Base-by-base conservation (phyloP, 2,113 vertebrate genomes). In the Camelus dromedarius region DNA sequence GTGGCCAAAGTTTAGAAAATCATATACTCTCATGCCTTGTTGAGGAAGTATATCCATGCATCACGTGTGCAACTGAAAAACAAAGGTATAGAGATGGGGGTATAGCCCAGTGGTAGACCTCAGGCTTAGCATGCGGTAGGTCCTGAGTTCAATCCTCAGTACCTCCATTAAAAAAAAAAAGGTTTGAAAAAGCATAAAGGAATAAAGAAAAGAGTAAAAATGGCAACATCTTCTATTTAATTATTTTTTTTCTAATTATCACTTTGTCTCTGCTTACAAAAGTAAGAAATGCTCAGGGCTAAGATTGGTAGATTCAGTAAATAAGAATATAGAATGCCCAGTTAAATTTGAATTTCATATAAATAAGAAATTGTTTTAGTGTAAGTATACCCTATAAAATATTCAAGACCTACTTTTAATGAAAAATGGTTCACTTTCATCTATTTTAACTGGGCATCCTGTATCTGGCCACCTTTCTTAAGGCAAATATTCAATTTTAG, bases 331-430 rank as follows among this genome's bases (percentile, higher is more conserved):
- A 82, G 16, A 62, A 28, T 77, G 3, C 6, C 38, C 6, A 76
- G 46, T 69, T 30, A 95, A 77, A 83, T 87, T 50, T 93, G 76
- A 83, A 88, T 97, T 91, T 76, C 67, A 91, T 60, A 38, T 56
- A 75, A 91, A 88, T 26, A 90, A 48, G 26, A 54, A n/a, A 18
- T 35, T 83, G 77, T 93, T 82, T 66, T 30, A 56, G 16, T 48
- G 30, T 87, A 80, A 50, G 4, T 38, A 16, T 66, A 69, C 6
- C 69, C 35, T 16, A 19, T 58, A 38, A 94, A 81, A 35, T 87
- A 88, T 73, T 88, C 66, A 14, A 12, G 28, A 12, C 32, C 12
- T 50, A 42, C 19, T 85, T 87, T 8, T 64, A 82, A 60, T 85
- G 73, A 83, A 82, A 82, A 38, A 30, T 42, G 88, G n/a, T 70